These are phyloP conservation scores for Cynocephalus volans DNA, from an alignment of 2,113 vertebrate species.

Conservation along the genomic window DNA sequence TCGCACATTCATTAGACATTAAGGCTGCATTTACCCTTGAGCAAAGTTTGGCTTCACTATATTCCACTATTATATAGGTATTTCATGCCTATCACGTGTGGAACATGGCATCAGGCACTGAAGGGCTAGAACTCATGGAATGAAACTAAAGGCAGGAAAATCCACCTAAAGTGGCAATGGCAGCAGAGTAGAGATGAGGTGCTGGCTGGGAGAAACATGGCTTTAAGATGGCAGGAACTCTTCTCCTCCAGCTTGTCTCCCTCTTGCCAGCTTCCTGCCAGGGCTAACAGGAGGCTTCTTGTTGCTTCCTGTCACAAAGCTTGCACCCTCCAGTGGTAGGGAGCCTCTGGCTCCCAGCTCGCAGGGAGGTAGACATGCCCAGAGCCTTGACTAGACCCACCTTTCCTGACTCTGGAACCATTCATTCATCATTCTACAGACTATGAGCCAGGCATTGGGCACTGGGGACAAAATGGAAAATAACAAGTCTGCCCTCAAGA, in stretches of 20 bases:
- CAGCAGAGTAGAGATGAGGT: neutral
- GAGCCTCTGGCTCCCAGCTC: slow-evolving; percentile 2
- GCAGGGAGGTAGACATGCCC: neutral
- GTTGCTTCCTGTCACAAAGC: neutral
- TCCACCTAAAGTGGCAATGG: neutral
- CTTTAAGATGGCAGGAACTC: neutral
- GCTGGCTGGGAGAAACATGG: neutral
- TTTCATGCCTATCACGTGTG: neutral
- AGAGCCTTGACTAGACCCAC: neutral
- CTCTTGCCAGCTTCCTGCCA: slow-evolving; percentile 54
- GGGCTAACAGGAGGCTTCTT: neutral
- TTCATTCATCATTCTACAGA: neutral
- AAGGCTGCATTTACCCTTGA: neutral
- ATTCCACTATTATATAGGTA: neutral
- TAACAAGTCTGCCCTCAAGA: neutral
- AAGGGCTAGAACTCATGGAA: neutral
- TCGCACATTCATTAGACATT: neutral
- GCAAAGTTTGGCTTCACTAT: slow-evolving; percentile 12
- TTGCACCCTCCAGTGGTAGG: no score
- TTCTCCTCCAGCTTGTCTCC: neutral
- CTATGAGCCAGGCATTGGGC: neutral
- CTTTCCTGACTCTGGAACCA: neutral
- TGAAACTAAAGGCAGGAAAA: neutral
- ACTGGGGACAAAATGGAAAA: neutral
- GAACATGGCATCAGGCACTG: neutral